Conservation (phyloP, 2,113 vertebrate species). For the Protobothrops flavoviridis region DNA sequence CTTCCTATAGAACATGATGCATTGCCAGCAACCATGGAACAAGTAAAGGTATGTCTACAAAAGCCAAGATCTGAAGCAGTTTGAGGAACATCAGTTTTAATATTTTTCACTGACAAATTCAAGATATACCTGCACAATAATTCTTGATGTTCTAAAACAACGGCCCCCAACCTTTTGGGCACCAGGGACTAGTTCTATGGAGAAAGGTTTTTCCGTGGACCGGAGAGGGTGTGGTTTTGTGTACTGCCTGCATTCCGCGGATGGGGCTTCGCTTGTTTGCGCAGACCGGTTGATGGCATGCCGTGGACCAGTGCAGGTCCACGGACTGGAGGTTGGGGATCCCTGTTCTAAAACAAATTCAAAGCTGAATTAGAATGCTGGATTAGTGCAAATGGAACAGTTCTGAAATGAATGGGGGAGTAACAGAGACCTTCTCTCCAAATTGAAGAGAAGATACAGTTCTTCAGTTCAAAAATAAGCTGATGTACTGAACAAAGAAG, state of each 20-base stretch:
- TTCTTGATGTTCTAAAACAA: background rate
- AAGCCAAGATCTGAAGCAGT: background rate
- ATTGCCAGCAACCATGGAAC: conserved; percentile 69
- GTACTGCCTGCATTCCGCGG: no score
- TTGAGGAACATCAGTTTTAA: background rate
- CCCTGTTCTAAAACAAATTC: background rate
- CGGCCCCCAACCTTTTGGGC: no score
- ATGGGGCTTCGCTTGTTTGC: no score
- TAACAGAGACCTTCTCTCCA: background rate
- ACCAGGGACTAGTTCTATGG: no score
- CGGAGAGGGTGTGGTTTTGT: no score
- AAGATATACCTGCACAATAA: background rate
- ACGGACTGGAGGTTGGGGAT: no score
- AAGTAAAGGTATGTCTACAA: conserved; percentile 74
- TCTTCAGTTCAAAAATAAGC: background rate
- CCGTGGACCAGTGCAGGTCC: no score
- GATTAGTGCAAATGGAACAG: background rate
- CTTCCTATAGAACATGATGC: conserved; percentile 77
- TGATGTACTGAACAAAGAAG: background rate
- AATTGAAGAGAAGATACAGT: background rate
- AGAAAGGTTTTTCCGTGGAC: no score
- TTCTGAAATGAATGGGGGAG: background rate
- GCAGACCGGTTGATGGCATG: no score
- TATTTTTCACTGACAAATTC: background rate
- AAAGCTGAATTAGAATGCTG: background rate